Base-by-base conservation (phyloP, 2,113 vertebrate genomes). In the Colistium nudipinnis region DNA sequence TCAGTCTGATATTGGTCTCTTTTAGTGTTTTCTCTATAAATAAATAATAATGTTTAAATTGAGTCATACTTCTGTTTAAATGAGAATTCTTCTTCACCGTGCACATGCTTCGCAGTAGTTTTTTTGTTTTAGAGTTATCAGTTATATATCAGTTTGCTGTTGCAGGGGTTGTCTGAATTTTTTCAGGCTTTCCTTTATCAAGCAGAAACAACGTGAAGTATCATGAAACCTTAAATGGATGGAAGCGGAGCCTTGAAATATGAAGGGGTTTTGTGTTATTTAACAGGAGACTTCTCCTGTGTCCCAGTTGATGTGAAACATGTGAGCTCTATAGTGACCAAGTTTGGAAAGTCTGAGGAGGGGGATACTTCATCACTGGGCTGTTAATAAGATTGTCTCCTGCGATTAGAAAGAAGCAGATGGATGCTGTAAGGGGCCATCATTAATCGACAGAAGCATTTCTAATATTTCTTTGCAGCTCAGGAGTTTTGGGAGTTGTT, bases 191-290 rank as follows among this genome's bases (percentile, higher is more conserved):
- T 45, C 8, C 35, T 49, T 22, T 14, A 33, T 52, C 17, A 16
- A 0, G 0, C 0, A 12, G 19, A 62, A 44, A 38, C 43, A 16
- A 64, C 39, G 17, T 8, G 7, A 43, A 39, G 6, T 63, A 17
- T 27, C 36, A 73, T 62, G 47, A 11, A 47, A 43, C 72, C 72
- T 67, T 77, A 44, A 63, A 82, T 53, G 68, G 67, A 63, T 66
- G 61, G 63, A 69, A 62, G 72, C 3, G 1, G 2, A 12, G 4
- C 22, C 52, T 25, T 67, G 70, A 72, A 78, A 81, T 75, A 70
- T 70, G 36, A 82, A 73, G 55, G 41, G 10, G 57, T 66, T 82
- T 35, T 35, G 82, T 74, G 74, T 83, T 74, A 8, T 83, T 80
- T 65, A 11, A 66, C 56, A 60, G 63, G 24, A 39, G 51, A 64